A percentile compares a stretch with the other conserved stretches of the same genome.
phyloP scores from a whole-genome alignment of 2,797 vertebrate genomes.

The Ptychobarbus kaznakovi region DNA sequence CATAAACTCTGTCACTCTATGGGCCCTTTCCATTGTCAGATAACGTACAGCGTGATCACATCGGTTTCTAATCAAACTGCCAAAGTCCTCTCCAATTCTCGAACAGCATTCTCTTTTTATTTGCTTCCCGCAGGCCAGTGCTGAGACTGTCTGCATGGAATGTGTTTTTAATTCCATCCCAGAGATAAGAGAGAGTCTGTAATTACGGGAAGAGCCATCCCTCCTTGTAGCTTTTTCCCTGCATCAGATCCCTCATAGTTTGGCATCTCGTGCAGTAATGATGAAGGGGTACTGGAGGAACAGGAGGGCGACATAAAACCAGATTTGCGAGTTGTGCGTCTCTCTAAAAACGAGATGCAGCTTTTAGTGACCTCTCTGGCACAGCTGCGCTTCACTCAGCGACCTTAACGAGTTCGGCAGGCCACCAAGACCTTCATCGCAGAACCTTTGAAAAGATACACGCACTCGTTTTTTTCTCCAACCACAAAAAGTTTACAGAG shows the following conservation, averaged over 20 bases:
- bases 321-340: constrained; percentile 89
- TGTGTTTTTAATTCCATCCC: constrained; percentile 86
- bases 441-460: constrained; percentile 45
- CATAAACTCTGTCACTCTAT: constrained; percentile 22
- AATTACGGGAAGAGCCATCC: constrained; percentile 89
- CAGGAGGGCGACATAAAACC: constrained; percentile 83
- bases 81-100: constrained; percentile 62
- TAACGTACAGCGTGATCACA: constrained; percentile 55
- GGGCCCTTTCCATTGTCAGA: constrained; percentile 46
- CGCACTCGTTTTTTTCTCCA: background rate
- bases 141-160: constrained; percentile 80
- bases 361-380: constrained; percentile 60
- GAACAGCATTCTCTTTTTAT: constrained; percentile 65
- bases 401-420: constrained; percentile 35
- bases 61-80: constrained; percentile 67
- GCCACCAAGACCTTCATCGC: constrained; percentile 55
- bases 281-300: constrained; percentile 74
- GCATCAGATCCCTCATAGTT: constrained; percentile 91
- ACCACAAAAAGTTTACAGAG: constrained; percentile 27
- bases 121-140: constrained; percentile 61
- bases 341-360: constrained; percentile 73
- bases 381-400: constrained; percentile 16
- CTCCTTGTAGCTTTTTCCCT: constrained; percentile 88
- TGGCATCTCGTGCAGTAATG: constrained; percentile 83
- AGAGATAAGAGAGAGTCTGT: constrained; percentile 83